Percentiles rank a stretch among this genome's conserved stretches.
These are phyloP conservation scores for Planococcus citri DNA, from an alignment of 1,140 invertebrate genomes.

Conservation along the genomic window DNA sequence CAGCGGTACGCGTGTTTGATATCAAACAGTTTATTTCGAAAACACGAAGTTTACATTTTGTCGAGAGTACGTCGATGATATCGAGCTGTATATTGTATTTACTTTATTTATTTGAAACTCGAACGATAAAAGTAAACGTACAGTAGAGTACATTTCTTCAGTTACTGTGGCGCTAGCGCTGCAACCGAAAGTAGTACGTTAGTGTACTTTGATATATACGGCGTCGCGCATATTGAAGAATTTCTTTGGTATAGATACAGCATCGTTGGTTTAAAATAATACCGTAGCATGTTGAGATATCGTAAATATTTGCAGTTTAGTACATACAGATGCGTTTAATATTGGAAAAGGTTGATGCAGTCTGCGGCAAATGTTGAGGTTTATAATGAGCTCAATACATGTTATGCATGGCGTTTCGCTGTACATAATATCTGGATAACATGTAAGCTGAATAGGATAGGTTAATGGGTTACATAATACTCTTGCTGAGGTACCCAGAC, in stretches of 20 bases:
- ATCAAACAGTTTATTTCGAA: neutral
- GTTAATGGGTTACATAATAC: neutral
- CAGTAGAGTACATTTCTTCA: neutral
- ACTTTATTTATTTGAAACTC: neutral
- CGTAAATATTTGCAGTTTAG: no score
- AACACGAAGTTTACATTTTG: neutral
- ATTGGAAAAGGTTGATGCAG: no score
- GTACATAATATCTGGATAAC: neutral
- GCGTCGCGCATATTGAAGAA: no score
- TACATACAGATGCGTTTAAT: no score
- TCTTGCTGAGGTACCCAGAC: no score
- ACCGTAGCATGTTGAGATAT: no score
- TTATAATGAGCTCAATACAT: neutral
- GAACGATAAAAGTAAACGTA: neutral
- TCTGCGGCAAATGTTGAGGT: neutral
- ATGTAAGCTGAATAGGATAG: neutral
- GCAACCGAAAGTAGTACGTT: no score
- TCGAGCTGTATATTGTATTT: neutral
- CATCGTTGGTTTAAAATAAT: no score
- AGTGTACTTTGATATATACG: no score
- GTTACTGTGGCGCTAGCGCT: no score
- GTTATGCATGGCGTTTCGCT: neutral
- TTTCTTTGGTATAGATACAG: no score
- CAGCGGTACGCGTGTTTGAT: neutral
- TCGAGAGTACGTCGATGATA: neutral